phyloP scores from a whole-genome alignment of 2,888 invertebrate species.

The Autographa gamma region DNA sequence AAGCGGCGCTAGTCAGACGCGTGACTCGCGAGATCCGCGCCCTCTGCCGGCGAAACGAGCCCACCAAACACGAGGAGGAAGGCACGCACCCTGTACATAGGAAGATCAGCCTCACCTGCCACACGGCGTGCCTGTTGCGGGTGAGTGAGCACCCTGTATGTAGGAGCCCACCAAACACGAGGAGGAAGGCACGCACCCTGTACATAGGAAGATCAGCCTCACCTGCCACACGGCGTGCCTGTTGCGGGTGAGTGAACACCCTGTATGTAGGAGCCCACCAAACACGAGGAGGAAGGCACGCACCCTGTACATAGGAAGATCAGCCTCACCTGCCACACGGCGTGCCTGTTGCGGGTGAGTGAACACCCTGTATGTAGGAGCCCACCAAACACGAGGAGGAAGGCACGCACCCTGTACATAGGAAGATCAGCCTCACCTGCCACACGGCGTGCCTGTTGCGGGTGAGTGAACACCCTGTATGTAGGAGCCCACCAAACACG shows the following conservation, averaged over 20 bases:
- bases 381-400: conserved; percentile 77
- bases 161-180: too few relatives aligned
- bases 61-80: conserved; percentile 76
- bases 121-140: conserved; percentile 38
- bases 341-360: conserved; percentile 39
- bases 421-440: conserved; percentile 47
- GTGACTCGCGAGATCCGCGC: conserved; percentile 89
- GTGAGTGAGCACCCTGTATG: conserved; percentile 16
- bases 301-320: conserved; percentile 63
- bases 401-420: conserved; percentile 64
- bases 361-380: too few relatives aligned
- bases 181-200: conserved; percentile 61
- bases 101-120: conserved; percentile 47
- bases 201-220: conserved; percentile 57
- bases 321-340: conserved; percentile 43
- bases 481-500: conserved; percentile 82
- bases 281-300: conserved; percentile 64
- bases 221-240: conserved; percentile 6
- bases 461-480: conserved; percentile 28
- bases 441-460: conserved; percentile 40
- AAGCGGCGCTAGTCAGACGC: conserved; percentile 66
- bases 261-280: conserved; percentile 88
- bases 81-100: conserved; percentile 64
- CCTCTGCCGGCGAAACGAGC: conserved; percentile 90
- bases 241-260: neutral